Conservation (phyloP, 2,797 vertebrate species). For the Myotis planiceps region DNA sequence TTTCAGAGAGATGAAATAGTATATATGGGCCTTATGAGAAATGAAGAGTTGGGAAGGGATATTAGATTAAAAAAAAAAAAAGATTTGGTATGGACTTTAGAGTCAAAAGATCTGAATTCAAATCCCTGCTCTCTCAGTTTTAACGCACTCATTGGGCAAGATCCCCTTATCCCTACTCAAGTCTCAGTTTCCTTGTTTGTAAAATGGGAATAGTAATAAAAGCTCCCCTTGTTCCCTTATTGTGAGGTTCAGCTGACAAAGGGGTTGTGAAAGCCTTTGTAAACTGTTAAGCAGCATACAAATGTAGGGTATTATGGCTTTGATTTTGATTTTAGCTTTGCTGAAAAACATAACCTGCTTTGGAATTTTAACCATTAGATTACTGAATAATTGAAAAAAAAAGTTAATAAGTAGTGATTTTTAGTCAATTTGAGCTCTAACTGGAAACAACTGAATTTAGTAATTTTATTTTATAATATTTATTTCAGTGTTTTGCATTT, state of each 20-base stretch:
- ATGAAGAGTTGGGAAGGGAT: neutral
- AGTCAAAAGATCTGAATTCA: neutral
- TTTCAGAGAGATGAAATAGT: neutral
- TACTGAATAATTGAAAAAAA: conserved; percentile 19
- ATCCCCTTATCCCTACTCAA: neutral
- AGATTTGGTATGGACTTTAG: neutral
- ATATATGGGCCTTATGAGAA: neutral
- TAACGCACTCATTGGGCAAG: neutral
- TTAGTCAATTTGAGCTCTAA: conserved; percentile 59
- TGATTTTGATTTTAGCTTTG: conserved; percentile 38
- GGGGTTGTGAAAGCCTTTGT: neutral
- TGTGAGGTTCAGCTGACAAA: neutral
- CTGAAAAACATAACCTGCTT: conserved; percentile 3
- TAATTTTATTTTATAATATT: conserved; percentile 74
- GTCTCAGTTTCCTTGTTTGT: conserved; percentile 42
- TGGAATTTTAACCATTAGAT: conserved; percentile 50
- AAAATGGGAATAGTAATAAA: conserved; percentile 26
- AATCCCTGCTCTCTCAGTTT: neutral
- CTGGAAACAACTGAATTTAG: conserved; percentile 60
- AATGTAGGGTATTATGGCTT: neutral
- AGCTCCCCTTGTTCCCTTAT: neutral
- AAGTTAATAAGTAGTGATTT: conserved; percentile 16
- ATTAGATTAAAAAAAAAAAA: neutral
- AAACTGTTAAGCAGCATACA: neutral
- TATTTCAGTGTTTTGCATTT: conserved; percentile 73